Conservation (phyloP, 37 sponge, comb jelly and placozoan species). For the Beroe forskalii region DNA sequence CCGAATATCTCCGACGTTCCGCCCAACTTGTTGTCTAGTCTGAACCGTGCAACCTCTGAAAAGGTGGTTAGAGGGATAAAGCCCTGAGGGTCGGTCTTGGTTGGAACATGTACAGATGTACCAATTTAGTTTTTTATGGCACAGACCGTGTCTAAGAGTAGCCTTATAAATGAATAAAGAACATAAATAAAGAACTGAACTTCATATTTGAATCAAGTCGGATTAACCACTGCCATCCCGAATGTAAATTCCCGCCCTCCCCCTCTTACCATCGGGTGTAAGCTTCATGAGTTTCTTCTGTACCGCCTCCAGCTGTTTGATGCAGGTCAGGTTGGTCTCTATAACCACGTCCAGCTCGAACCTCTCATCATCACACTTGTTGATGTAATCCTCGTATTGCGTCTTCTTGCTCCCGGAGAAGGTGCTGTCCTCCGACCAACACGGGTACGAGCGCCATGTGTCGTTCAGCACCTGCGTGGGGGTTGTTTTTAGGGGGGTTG, state of each 20-base stretch:
- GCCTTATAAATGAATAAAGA: no score
- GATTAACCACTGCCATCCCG: no score
- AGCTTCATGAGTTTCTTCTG: constrained; percentile 76
- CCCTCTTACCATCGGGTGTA: constrained; percentile 52
- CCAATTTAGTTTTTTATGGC: no score
- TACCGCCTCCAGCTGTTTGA: constrained; percentile 78
- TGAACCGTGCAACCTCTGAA: constrained; percentile 72
- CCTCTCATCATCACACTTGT: constrained; percentile 94
- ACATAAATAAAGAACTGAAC: no score
- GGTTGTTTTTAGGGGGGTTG: no score
- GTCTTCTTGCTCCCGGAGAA: constrained; percentile 89
- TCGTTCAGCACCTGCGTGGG: constrained; percentile 81
- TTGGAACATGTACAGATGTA: no score
- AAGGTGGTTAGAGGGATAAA: constrained; percentile 75
- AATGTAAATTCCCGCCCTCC: no score
- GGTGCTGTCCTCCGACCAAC: constrained; percentile 94
- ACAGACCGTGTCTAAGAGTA: no score
- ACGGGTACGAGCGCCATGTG: constrained; percentile 96
- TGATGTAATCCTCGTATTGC: constrained; percentile 92
- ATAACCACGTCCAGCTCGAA: constrained; percentile 82
- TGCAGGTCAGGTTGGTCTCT: constrained; percentile 84
- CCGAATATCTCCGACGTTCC: constrained; percentile 81
- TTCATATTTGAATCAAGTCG: no score
- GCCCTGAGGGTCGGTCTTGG: no score
- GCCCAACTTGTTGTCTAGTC: constrained; percentile 75